Evolutionary conservation across 1,140 invertebrate genomes (phyloP).

Genomic region (Artemia franciscana): DNA sequence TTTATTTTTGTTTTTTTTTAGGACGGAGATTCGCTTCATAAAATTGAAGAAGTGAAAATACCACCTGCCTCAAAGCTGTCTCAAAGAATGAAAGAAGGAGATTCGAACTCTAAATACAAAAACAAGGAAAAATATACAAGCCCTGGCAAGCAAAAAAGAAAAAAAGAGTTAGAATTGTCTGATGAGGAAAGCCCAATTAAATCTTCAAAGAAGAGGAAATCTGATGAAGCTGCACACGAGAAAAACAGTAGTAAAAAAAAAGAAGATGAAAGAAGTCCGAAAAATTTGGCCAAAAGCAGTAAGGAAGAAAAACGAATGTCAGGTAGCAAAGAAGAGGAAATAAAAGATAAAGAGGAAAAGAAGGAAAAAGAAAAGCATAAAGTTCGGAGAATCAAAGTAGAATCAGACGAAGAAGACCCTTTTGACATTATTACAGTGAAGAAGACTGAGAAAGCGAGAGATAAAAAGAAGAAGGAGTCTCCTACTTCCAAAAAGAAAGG

Average conservation of each 20-base stretch:
- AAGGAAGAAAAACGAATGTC: not conserved
- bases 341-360: not conserved
- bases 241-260: not conserved
- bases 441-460: not conserved
- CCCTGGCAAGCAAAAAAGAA: not conserved
- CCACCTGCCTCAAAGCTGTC: not conserved
- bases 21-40: too few relatives aligned
- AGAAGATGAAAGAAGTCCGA: not conserved
- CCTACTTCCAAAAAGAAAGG: slow-evolving; percentile 11
- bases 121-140: not conserved
- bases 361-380: slow-evolving; percentile 11
- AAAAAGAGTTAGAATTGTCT: not conserved
- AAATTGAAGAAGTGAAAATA: too few relatives aligned
- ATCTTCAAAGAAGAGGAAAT: not conserved
- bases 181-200: not conserved
- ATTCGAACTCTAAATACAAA: not conserved
- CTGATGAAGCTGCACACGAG: slow-evolving; percentile 1
- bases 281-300: not conserved
- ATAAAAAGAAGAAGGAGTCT: not conserved
- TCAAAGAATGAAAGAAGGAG: not conserved
- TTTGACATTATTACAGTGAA: not conserved
- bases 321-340: not conserved
- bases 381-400: slow-evolving; percentile 11
- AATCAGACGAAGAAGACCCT: slow-evolving; percentile 14
- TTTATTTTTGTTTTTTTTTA: too few relatives aligned